phyloP scores from a whole-genome alignment of 2,888 invertebrate species.

The Ichneumon xanthorius region DNA sequence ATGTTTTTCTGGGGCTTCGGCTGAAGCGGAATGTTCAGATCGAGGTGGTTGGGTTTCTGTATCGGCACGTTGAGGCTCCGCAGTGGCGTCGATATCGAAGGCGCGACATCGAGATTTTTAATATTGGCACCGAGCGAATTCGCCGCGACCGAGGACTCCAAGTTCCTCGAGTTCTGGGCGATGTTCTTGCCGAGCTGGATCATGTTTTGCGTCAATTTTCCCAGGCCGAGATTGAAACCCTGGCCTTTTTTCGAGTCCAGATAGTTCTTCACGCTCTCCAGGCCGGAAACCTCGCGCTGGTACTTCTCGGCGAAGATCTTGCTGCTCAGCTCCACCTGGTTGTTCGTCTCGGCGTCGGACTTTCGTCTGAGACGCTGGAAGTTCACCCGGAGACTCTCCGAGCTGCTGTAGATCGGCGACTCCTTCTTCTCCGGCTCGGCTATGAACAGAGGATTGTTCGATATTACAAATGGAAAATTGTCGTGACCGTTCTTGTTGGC shows the following conservation, averaged over 20 bases:
- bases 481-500: conserved; percentile 80
- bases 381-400: conserved; percentile 79
- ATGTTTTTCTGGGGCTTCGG: conserved; percentile 66
- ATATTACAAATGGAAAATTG: conserved; percentile 80
- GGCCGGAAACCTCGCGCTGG: conserved; percentile 80
- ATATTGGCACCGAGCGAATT: conserved; percentile 71
- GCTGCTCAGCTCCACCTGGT: conserved; percentile 77
- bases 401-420: conserved; percentile 80
- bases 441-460: conserved; percentile 82
- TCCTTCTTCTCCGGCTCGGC: conserved; percentile 80
- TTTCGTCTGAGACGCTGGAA: conserved; percentile 79
- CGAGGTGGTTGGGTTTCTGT: conserved; percentile 78
- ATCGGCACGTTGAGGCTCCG: conserved; percentile 70
- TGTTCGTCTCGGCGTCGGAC: conserved; percentile 80
- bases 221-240: conserved; percentile 79
- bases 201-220: conserved; percentile 82
- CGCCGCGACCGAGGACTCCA: conserved; percentile 67
- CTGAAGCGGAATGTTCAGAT: conserved; percentile 77
- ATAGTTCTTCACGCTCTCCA: conserved; percentile 82
- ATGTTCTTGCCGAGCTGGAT: conserved; percentile 82
- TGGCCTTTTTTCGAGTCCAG: conserved; percentile 82
- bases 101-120: conserved; percentile 71
- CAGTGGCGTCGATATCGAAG: conserved; percentile 45
- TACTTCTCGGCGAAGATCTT: conserved; percentile 81
- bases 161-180: conserved; percentile 78